Percentiles rank a stretch among this genome's conserved stretches.
Evolutionary conservation across 2,888 invertebrate genomes (phyloP).

Genomic region (Axea sp.): DNA sequence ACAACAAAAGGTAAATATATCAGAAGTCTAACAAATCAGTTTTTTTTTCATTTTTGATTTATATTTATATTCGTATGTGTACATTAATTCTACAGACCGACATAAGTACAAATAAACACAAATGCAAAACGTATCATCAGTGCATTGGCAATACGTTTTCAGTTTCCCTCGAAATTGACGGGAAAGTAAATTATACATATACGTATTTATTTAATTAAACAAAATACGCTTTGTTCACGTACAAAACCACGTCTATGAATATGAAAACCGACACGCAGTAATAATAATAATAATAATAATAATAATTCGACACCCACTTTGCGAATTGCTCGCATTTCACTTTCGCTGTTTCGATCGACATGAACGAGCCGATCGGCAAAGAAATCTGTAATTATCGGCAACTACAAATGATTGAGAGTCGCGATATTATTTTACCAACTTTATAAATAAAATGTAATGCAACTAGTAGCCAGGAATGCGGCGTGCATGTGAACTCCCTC

Average conservation of each 20-base stretch:
- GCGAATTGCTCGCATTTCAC: conserved; percentile 20
- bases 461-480: conserved; percentile 34
- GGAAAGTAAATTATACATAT: too few species aligned
- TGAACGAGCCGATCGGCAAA: background rate
- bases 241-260: too few species aligned
- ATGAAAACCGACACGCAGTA: too few species aligned
- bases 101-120: too few species aligned
- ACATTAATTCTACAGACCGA: too few species aligned
- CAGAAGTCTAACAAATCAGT: background rate
- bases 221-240: too few species aligned
- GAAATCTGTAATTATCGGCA: conserved; percentile 24
- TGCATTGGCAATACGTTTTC: too few species aligned
- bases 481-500: conserved; percentile 23
- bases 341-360: conserved; percentile 13
- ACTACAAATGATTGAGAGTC: conserved; percentile 17
- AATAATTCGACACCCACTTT: background rate
- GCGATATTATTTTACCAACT: conserved; percentile 27
- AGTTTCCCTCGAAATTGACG: too few species aligned
- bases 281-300: background rate
- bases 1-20: conserved; percentile 48
- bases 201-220: too few species aligned
- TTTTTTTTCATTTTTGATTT: too few species aligned
- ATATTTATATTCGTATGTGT: too few species aligned
- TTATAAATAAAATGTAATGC: conserved; percentile 34
- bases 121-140: too few species aligned